Evolutionary conservation across 2,113 vertebrate genomes (phyloP).

Genomic region (Pitta sordida): DNA sequence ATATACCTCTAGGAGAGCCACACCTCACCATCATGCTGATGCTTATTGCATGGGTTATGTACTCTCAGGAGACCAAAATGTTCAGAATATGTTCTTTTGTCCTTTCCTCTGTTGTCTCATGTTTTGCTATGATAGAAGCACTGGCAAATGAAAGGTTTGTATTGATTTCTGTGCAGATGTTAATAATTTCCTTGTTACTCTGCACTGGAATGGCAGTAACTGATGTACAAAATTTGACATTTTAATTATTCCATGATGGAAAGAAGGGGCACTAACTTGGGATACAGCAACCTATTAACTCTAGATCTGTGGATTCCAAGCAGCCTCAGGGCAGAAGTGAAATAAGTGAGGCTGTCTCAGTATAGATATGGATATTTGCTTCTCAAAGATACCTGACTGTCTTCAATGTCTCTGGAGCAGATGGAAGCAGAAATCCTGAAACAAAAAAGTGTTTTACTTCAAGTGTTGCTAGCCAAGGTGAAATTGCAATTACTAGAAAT

Average conservation of each 20-base stretch:
- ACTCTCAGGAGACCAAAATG: constrained; percentile 25
- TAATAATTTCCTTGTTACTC: constrained; percentile 37
- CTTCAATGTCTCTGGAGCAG: background rate
- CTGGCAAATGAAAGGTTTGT: constrained; percentile 38
- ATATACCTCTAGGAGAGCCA: background rate
- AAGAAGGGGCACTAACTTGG: background rate
- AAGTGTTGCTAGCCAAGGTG: background rate
- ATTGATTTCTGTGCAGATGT: constrained; percentile 60
- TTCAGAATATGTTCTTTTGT: constrained; percentile 19
- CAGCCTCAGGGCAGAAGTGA: background rate
- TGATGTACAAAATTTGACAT: constrained; percentile 14
- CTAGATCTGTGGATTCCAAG: constrained; percentile 11
- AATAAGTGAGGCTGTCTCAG: background rate
- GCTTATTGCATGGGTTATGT: constrained; percentile 10
- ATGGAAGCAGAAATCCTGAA: background rate
- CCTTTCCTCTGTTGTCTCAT: background rate
- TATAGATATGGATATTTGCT: background rate
- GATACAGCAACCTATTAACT: background rate
- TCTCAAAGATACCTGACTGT: background rate
- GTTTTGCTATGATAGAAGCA: constrained; percentile 35
- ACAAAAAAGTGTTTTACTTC: background rate
- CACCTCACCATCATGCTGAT: background rate
- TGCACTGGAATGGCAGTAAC: background rate
- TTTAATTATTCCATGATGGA: constrained; percentile 49
- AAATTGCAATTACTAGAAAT: background rate